These are phyloP conservation scores for Artemia sp. DNA, from an alignment of 2,888 invertebrate genomes.

Conservation along the genomic window DNA sequence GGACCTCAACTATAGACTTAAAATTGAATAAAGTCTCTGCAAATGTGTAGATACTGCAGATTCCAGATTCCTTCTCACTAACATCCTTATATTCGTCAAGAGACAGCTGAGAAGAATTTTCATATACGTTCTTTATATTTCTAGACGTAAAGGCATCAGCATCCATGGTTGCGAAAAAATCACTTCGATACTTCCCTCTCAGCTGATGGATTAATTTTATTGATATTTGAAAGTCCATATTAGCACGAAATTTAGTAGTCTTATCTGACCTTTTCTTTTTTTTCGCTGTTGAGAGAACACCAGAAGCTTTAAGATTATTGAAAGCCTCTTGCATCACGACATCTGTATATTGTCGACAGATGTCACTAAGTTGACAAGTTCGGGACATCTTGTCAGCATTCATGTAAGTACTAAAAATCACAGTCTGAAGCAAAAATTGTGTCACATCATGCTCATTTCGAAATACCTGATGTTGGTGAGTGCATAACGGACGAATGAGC, in stretches of 20 bases:
- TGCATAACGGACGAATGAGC: neutral
- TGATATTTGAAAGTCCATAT: too few relatives aligned
- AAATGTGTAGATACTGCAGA: too few relatives aligned
- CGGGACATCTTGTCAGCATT: neutral
- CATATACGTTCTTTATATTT: too few relatives aligned
- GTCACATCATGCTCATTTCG: neutral
- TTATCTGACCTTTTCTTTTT: neutral
- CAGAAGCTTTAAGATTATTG: neutral
- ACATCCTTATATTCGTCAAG: too few relatives aligned
- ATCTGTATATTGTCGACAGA: neutral
- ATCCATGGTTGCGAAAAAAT: too few relatives aligned
- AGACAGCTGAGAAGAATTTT: too few relatives aligned
- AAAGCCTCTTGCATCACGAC: neutral
- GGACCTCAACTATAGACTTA: too few relatives aligned
- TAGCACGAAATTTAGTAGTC: neutral
- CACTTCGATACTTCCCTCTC: too few relatives aligned
- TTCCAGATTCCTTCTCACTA: too few relatives aligned
- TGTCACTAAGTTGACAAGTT: neutral
- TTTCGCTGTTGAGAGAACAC: neutral
- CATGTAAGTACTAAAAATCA: neutral
- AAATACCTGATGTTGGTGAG: neutral
- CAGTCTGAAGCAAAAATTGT: neutral
- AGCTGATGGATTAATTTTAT: too few relatives aligned
- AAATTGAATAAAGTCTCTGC: too few relatives aligned
- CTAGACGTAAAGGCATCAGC: too few relatives aligned